Evolutionary conservation across 2,888 invertebrate species (phyloP).

Genomic region (Gryllus longicercus): DNA sequence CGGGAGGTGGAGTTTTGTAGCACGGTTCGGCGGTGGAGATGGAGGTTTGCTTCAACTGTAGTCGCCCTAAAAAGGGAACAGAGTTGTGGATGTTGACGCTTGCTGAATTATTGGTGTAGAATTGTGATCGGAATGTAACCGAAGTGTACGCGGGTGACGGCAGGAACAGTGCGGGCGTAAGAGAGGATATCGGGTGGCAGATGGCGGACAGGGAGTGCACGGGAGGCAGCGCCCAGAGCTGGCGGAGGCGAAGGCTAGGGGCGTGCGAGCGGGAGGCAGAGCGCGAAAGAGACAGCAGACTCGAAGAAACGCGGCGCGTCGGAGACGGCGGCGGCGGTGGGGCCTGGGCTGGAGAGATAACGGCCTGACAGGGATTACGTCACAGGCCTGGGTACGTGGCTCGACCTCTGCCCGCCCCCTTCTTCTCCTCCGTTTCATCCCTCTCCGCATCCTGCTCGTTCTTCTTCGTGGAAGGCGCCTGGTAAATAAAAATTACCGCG

Average conservation of each 20-base stretch:
- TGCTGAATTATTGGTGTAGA: no score
- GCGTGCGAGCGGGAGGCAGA: not conserved
- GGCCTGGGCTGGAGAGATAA: not conserved
- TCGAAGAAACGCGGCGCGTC: not conserved
- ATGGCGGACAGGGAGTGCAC: not conserved
- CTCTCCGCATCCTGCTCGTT: not conserved
- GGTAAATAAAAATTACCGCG: no score
- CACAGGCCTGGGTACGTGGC: not conserved
- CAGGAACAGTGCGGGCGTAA: not conserved
- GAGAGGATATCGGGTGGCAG: not conserved
- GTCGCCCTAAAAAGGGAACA: no score
- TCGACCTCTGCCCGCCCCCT: not conserved
- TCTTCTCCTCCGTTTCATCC: not conserved
- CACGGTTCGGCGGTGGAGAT: no score
- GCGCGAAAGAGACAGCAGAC: not conserved
- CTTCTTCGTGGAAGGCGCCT: no score
- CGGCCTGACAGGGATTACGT: conserved; percentile 8
- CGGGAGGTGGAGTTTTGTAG: no score
- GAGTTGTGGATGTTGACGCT: no score
- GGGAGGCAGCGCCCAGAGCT: not conserved
- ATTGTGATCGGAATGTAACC: no score
- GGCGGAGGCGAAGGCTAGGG: not conserved
- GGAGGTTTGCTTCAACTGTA: no score
- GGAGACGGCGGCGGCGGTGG: not conserved
- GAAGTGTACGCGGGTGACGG: not conserved